Evolutionary conservation across 1,140 invertebrate species (phyloP).

Genomic region (Brachionus manjavacas): DNA sequence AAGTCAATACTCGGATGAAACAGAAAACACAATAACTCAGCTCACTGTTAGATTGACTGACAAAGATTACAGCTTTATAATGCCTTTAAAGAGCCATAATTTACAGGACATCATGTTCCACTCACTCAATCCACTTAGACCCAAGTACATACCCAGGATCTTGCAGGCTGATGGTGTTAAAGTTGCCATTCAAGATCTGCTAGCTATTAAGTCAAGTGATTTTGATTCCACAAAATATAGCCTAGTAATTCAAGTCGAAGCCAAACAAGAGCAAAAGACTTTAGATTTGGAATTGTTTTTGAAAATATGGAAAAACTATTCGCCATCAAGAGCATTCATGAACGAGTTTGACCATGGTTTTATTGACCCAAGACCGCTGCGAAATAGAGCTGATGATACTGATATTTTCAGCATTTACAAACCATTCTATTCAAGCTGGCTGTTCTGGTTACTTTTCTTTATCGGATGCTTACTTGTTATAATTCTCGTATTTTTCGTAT

Average conservation of each 20-base stretch:
- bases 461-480: constrained; percentile 7
- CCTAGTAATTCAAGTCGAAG: constrained; percentile 16
- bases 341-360: not conserved
- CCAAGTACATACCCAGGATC: constrained; percentile 6
- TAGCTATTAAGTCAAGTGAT: not conserved
- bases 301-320: constrained; percentile 13
- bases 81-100: not conserved
- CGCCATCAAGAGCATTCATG: not conserved
- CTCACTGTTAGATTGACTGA: constrained; percentile 13
- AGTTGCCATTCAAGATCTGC: constrained; percentile 27
- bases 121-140: not conserved
- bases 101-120: not conserved
- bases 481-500: constrained; percentile 7
- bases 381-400: not conserved
- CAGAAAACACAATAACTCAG: constrained; percentile 11
- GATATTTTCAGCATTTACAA: constrained; percentile 1
- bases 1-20: constrained; percentile 15
- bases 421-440: constrained; percentile 32
- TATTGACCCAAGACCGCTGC: not conserved
- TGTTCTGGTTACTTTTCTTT: constrained; percentile 27
- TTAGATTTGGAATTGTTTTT: constrained; percentile 16
- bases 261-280: not conserved
- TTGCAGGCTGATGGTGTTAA: constrained; percentile 30
- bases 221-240: not conserved
- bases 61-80: constrained; percentile 10